Evolutionary conservation across 2,113 vertebrate genomes (phyloP).

Genomic region (Psilopogon haemacephalus): DNA sequence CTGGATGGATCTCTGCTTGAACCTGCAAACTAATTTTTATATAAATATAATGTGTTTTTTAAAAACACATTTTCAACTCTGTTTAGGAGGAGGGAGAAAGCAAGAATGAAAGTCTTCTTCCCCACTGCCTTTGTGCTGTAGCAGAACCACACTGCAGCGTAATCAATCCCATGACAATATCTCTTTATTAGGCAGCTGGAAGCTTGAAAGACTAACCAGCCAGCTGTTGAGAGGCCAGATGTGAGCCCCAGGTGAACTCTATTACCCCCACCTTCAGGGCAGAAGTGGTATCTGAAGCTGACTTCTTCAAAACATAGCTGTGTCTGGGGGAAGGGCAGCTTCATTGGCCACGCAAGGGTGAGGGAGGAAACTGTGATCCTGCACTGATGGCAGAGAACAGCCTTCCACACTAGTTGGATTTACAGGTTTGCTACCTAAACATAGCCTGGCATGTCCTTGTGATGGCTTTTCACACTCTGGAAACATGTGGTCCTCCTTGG

Average conservation of each 20-base stretch:
- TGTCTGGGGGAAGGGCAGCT: background rate
- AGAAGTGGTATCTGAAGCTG: background rate
- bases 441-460: background rate
- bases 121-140: background rate
- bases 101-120: background rate
- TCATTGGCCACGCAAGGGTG: background rate
- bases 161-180: background rate
- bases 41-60: background rate
- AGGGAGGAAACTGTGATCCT: background rate
- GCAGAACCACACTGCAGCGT: background rate
- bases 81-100: background rate
- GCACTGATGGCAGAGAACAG: background rate
- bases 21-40: background rate
- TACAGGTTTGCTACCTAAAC: background rate
- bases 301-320: background rate
- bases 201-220: conserved; percentile 7
- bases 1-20: background rate
- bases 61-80: background rate
- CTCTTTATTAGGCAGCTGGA: background rate
- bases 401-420: background rate
- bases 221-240: background rate
- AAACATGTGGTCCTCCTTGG: background rate
- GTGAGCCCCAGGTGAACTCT: background rate
- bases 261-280: background rate
- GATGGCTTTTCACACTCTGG: background rate